These are phyloP conservation scores for Luscinia luscinia DNA, from an alignment of 2,797 vertebrate species.

Conservation along the genomic window DNA sequence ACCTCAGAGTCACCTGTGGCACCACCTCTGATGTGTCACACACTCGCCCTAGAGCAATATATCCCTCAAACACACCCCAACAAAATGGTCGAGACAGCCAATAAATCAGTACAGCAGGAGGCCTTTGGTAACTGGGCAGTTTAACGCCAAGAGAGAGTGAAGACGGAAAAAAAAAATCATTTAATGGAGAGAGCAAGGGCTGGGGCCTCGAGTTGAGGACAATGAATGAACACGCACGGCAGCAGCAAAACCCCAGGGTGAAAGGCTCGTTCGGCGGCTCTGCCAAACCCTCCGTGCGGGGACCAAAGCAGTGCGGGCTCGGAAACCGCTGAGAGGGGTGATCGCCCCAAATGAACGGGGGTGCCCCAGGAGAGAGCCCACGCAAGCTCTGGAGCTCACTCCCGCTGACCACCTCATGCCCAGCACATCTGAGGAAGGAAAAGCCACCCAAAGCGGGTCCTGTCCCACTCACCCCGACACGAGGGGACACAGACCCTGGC, in stretches of 20 bases:
- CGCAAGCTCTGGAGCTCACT: accelerated
- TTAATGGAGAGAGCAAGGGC: conserved; percentile 3
- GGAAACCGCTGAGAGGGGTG: accelerated
- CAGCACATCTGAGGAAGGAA: neutral
- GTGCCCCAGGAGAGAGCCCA: neutral
- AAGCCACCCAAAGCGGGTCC: accelerated
- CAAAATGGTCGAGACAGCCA: neutral
- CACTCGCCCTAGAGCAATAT: neutral
- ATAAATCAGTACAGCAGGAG: conserved; percentile 12
- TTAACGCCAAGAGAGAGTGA: neutral
- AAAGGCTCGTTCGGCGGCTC: neutral
- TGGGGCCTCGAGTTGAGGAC: conserved; percentile 33
- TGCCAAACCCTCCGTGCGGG: neutral
- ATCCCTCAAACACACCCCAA: conserved; percentile 16
- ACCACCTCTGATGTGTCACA: conserved; percentile 44
- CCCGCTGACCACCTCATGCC: accelerated
- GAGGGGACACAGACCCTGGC: accelerated
- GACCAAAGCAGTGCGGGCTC: neutral
- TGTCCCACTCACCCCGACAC: neutral
- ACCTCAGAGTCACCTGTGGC: conserved; percentile 44
- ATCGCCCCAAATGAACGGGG: accelerated
- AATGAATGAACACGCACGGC: conserved; percentile 42
- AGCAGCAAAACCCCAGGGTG: neutral
- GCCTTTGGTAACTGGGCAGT: neutral
- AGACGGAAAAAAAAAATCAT: neutral